These are phyloP conservation scores for Zhengitettix transpicula DNA, from an alignment of 2,888 invertebrate species.

Conservation along the genomic window DNA sequence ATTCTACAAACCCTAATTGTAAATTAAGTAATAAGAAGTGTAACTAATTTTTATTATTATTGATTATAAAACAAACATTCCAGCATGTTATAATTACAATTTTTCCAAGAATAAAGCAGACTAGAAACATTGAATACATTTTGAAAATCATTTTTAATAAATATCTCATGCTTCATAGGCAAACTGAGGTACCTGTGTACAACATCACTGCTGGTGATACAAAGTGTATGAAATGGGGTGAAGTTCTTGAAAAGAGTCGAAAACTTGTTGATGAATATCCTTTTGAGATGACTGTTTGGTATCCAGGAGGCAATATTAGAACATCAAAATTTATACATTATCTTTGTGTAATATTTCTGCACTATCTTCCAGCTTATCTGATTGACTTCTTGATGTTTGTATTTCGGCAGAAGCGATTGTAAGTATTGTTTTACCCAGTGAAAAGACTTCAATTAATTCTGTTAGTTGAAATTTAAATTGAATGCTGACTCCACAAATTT, in stretches of 20 bases:
- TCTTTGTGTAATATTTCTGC: slow-evolving; percentile 50
- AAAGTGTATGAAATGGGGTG: slow-evolving; percentile 73
- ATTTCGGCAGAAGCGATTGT: slow-evolving; percentile 62
- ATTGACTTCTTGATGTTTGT: slow-evolving; percentile 51
- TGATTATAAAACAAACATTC: no score
- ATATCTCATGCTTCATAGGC: neutral
- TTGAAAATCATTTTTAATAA: neutral
- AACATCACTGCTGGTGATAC: slow-evolving; percentile 64
- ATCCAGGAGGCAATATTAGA: slow-evolving; percentile 58
- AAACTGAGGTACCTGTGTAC: slow-evolving; percentile 34
- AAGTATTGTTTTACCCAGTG: slow-evolving; percentile 25
- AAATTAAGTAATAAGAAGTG: no score
- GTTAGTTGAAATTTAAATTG: no score
- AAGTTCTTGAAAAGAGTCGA: slow-evolving; percentile 49
- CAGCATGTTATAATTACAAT: no score
- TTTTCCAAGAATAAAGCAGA: no score
- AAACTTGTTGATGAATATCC: slow-evolving; percentile 49
- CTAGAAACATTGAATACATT: neutral
- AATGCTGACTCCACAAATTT: no score
- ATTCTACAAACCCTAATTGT: no score
- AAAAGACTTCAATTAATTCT: no score
- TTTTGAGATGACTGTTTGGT: slow-evolving; percentile 61
- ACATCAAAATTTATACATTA: slow-evolving; percentile 46
- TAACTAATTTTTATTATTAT: no score
- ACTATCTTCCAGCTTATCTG: slow-evolving; percentile 60